These are phyloP conservation scores for Carpatolechia fugitivella DNA, from an alignment of 2,888 invertebrate species.

Conservation along the genomic window DNA sequence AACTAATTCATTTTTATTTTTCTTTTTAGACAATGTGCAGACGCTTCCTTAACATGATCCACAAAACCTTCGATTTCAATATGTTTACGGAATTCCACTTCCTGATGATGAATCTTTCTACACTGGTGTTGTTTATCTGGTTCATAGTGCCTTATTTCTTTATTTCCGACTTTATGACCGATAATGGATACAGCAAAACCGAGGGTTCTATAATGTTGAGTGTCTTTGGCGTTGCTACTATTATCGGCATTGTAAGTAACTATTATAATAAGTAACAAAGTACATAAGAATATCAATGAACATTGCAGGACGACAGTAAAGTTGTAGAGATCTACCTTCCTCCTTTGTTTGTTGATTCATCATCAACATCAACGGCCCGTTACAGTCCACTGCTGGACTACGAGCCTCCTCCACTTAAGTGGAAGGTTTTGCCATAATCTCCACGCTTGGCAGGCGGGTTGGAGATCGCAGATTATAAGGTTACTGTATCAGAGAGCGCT, in stretches of 20 bases:
- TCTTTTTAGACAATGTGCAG: constrained; percentile 85
- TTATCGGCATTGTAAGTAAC: constrained; percentile 89
- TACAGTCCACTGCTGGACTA: too few relatives aligned
- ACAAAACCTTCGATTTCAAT: constrained; percentile 89
- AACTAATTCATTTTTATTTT: background rate
- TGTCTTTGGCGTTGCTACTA: constrained; percentile 92
- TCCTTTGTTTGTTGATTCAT: too few relatives aligned
- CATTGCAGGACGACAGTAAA: too few relatives aligned
- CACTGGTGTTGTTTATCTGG: constrained; percentile 94
- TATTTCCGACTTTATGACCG: constrained; percentile 88
- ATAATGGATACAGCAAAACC: constrained; percentile 80
- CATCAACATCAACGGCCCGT: too few relatives aligned
- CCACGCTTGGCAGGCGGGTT: too few relatives aligned
- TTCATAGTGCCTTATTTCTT: constrained; percentile 98
- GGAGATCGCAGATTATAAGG: too few relatives aligned
- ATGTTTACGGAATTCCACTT: constrained; percentile 91
- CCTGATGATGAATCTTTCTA: constrained; percentile 91
- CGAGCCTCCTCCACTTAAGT: too few relatives aligned
- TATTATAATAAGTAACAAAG: too few relatives aligned
- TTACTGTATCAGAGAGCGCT: too few relatives aligned
- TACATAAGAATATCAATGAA: too few relatives aligned
- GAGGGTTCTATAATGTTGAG: constrained; percentile 89
- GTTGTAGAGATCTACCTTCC: too few relatives aligned
- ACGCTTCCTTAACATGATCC: constrained; percentile 82
- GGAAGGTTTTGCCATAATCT: too few relatives aligned